Evolutionary conservation across 2,113 vertebrate species (phyloP).

Genomic region (Laticauda laticaudata): DNA sequence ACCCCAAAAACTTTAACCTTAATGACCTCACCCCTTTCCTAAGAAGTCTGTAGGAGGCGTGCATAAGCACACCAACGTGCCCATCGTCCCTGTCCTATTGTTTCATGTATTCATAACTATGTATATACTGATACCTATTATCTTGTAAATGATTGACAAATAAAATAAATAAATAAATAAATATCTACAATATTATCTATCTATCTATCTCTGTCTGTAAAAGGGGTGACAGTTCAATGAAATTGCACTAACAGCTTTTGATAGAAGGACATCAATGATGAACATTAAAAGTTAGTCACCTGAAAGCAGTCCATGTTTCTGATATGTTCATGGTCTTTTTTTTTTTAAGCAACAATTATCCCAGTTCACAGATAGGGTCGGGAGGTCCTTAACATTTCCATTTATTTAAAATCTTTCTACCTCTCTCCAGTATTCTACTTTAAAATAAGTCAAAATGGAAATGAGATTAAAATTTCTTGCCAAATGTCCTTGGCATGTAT

Average conservation of each 20-base stretch:
- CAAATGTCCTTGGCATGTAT: background rate
- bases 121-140: no score
- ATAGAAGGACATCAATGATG: background rate
- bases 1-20: no score
- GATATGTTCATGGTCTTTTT: background rate
- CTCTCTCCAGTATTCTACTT: background rate
- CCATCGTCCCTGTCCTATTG: no score
- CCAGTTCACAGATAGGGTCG: background rate
- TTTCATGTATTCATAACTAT: no score
- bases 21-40: no score
- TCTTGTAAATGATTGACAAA: no score
- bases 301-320: background rate
- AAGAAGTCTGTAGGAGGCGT: no score
- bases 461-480: background rate
- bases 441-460: background rate
- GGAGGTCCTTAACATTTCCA: background rate
- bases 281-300: background rate
- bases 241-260: background rate
- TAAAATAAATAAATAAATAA: no score
- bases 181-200: no score
- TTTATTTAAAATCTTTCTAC: background rate
- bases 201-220: background rate
- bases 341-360: background rate
- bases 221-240: background rate
- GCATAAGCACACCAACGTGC: no score